Evolutionary conservation across 2,797 vertebrate species (phyloP), one percentile per base, ranked within the genome.

Genomic region (Poecilia gillii): DNA sequence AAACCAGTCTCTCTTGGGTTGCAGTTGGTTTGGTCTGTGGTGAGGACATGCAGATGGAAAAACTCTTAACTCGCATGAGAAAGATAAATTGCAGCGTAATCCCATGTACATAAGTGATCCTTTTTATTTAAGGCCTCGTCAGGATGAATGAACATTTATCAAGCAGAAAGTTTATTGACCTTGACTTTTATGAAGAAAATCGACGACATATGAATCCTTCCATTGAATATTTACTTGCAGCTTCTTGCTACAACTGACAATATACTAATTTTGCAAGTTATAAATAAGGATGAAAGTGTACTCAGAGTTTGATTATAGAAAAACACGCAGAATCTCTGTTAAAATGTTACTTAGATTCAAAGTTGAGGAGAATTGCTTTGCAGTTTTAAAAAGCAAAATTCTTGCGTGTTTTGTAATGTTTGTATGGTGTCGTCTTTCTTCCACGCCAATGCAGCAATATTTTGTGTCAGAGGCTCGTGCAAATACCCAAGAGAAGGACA

Each of bases 1-100:
- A 75, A 87, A 39, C 47, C 80, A 55, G 64, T 39, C 78, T 80
- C 79, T 72, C 62, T 85, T 77, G 70, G 87, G 68, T 92, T 91
- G 81, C 84, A 84, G 73, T 47, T 78, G 28, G 33, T 36, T 83
- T 31, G 74, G 59, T 84, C 85, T 87, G 90, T 72, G 86, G 80
- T 87, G 47, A 16, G 74, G 68, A 86, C 77, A 53, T 75, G 76
- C 90, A 93, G 89, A 93, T 90, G 92, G 85, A 88, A 77, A 88
- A 94, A 74, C 72, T 92, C 81, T 36, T 28, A 25, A n/a, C 45
- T 76, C 78, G 28, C 68, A 47, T 6, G 49, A 72, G n/a, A 72
- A 3, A 78, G 59, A 41, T 71, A 57, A 82, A 79, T 85, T 81
- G 68, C 45, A 31, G 13, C 0, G 78, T 71, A 78, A 12, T 74